Conservation (phyloP, 2,113 vertebrate species). For the Terrapene triunguis region DNA sequence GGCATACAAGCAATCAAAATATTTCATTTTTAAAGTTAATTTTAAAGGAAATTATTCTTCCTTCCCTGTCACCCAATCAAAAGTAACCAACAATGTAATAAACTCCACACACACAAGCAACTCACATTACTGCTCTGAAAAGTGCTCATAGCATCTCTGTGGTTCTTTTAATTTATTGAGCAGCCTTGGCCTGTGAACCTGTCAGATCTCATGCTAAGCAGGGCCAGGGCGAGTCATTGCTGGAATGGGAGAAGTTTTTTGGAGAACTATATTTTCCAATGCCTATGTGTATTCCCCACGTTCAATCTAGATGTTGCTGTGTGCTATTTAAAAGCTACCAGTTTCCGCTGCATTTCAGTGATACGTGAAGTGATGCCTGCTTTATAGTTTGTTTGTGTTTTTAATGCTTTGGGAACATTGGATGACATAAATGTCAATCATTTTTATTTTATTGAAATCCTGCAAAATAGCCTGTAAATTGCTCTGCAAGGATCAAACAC, state of each 20-base stretch:
- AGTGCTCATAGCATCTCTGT: neutral
- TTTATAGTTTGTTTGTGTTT: neutral
- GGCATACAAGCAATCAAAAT: neutral
- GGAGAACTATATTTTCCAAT: neutral
- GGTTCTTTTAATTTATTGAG: neutral
- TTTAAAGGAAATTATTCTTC: slow-evolving; percentile 11
- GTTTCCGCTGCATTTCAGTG: neutral
- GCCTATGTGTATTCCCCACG: neutral
- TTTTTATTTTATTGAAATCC: neutral
- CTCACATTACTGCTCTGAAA: neutral
- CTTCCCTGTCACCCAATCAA: neutral
- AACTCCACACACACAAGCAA: neutral
- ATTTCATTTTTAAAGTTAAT: neutral
- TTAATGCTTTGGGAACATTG: neutral
- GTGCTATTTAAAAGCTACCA: neutral
- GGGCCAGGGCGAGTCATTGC: neutral
- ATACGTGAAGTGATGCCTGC: neutral
- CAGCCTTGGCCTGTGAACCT: neutral
- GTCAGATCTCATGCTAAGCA: neutral
- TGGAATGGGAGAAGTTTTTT: neutral
- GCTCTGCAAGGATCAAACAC: neutral
- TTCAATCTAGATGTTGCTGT: neutral
- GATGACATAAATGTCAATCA: neutral
- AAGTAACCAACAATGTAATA: neutral
- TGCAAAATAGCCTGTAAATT: neutral